These are phyloP conservation scores for Aeoliscus strigatus DNA, from an alignment of 2,797 vertebrate species.

Conservation along the genomic window DNA sequence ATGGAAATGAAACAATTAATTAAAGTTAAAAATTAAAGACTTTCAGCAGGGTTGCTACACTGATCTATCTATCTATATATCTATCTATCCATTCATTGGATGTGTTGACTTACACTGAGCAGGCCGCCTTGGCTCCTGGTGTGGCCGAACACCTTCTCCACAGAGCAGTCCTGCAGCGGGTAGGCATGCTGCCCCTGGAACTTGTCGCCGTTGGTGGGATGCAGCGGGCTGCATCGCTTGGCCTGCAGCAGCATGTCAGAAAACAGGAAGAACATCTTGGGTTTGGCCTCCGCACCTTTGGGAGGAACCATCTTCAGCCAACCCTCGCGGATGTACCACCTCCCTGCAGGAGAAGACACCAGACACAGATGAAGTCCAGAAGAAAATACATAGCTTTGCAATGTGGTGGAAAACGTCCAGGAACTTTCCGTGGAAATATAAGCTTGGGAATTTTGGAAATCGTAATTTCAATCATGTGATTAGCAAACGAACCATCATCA, in stretches of 20 bases:
- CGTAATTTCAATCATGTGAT: too few species aligned
- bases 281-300: constrained; percentile 69
- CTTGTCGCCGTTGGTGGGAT: constrained; percentile 68
- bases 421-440: too few species aligned
- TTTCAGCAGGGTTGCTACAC: too few species aligned
- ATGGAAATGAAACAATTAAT: too few species aligned
- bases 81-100: too few species aligned
- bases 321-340: constrained; percentile 73
- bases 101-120: constrained; percentile 72
- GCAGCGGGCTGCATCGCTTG: constrained; percentile 54
- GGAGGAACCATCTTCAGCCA: constrained; percentile 73
- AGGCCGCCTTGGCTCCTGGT: constrained; percentile 75
- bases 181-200: constrained; percentile 64
- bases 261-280: constrained; percentile 70
- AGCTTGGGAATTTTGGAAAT: too few species aligned
- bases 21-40: too few species aligned
- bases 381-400: too few species aligned
- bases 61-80: too few species aligned
- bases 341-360: constrained; percentile 45
- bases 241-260: constrained; percentile 70
- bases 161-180: constrained; percentile 64
- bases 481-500: too few species aligned
- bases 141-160: constrained; percentile 82
- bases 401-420: too few species aligned
- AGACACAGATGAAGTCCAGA: too few species aligned